phyloP scores from a whole-genome alignment of 2,113 vertebrate species.

The Corvus moneduloides region DNA sequence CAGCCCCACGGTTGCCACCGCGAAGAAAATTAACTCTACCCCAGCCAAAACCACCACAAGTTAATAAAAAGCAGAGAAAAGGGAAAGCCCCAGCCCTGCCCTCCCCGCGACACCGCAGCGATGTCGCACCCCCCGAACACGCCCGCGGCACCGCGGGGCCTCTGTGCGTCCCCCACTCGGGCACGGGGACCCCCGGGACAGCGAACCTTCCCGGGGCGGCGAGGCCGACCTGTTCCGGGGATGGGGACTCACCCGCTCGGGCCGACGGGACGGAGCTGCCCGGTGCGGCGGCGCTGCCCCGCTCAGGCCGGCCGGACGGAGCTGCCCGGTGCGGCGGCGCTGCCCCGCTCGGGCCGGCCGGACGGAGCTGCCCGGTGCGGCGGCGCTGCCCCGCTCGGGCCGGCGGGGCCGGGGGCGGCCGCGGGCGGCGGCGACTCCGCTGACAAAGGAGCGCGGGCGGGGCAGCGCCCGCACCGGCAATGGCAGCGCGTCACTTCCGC shows the following conservation, averaged over 20 bases:
- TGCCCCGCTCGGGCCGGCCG: too few species aligned
- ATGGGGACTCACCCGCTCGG: background rate
- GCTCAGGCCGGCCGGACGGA: background rate
- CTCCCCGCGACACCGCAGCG: background rate
- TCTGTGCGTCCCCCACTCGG: background rate
- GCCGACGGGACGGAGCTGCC: background rate
- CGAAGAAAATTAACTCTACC: background rate
- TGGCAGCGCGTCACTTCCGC: too few species aligned
- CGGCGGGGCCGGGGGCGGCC: background rate
- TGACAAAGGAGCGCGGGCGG: too few species aligned
- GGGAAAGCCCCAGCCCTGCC: background rate
- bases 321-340: too few species aligned
- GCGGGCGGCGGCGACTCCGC: background rate
- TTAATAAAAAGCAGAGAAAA: too few species aligned
- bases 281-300: background rate
- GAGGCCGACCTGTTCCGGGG: background rate
- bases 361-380: too few species aligned
- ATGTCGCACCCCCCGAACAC: background rate
- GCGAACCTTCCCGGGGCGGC: background rate
- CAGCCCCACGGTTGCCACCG: background rate
- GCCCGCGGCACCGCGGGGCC: background rate
- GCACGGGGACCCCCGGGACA: background rate
- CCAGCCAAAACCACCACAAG: background rate
- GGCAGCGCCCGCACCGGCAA: too few species aligned
- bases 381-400: background rate